Base-by-base conservation (phyloP, 2,113 vertebrate genomes). In the Prunella fulvescens region DNA sequence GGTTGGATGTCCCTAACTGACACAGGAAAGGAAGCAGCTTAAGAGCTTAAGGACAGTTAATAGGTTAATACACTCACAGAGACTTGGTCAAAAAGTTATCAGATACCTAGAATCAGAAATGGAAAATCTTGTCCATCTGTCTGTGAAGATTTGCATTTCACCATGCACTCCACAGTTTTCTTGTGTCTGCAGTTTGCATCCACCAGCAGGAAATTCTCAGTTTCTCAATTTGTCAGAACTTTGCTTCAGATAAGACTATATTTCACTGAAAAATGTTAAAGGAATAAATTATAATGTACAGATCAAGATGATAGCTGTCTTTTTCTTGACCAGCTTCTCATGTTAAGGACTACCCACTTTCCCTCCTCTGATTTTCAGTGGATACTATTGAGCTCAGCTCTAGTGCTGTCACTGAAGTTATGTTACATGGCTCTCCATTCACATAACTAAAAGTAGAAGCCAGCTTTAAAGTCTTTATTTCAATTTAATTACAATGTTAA, bases 271-370 rank as follows among this genome's bases (percentile, higher is more conserved):
- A 14, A 65, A 19, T 25, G 13, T 37, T 48, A 74, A 57, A 81
- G 29, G 81, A 84, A 88, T n/a, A 35, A 92, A 88, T 48, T 17
- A 19, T 58, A 72, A 70, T 7, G 17, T 35, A 54, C 17, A 64
- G 8, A 81, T 19, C 9, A 60, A 76, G 11, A 8, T 53, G 19
- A 48, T 18, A 40, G 45, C 1, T 57, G 22, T 44, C 29, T 78
- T 74, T 56, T 84, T 22, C 40, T 61, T 42, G 11, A 40, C 4
- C 18, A 70, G 10, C 4, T 81, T 95, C 26, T 85, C 24, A 37
- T 8, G 10, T n/a, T 60, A 78, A 80, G 48, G 18, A 29, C 9
- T 7, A 6, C 0, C 2, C 17, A 51, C 2, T 1, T 69, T 9
- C 4, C 5, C 6, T 57, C 37, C 48, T 58, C n/a, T 65, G 44